phyloP scores from a whole-genome alignment of 2,113 vertebrate species.

The Crocuta crocuta region DNA sequence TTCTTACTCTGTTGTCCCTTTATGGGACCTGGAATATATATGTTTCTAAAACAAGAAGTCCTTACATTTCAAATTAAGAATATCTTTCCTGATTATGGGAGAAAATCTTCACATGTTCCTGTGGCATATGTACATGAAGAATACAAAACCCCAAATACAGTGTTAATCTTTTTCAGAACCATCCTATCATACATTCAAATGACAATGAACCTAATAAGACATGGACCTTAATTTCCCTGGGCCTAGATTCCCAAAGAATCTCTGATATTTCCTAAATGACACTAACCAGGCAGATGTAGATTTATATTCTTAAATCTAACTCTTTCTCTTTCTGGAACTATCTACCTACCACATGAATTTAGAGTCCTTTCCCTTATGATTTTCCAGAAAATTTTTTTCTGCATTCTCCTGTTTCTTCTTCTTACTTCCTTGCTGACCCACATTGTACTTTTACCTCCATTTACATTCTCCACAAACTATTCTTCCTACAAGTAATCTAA shows the following conservation, averaged over 20 bases:
- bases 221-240: background rate
- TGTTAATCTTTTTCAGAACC: background rate
- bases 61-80: background rate
- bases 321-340: background rate
- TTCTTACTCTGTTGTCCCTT: background rate
- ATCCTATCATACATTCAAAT: background rate
- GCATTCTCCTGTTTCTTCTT: background rate
- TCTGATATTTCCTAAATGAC: background rate
- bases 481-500: background rate
- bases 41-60: background rate
- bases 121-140: background rate
- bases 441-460: fast-evolving
- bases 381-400: background rate
- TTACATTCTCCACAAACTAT: background rate
- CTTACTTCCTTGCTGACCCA: background rate
- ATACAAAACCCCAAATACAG: background rate
- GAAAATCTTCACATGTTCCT: background rate
- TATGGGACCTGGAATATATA: too few relatives aligned
- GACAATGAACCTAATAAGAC: background rate
- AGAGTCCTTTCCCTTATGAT: background rate
- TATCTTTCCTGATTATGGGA: background rate
- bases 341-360: background rate
- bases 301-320: background rate
- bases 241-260: background rate
- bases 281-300: background rate